Evolutionary conservation across 1,140 invertebrate genomes (phyloP), one percentile per base, ranked within the genome.

Genomic region (Meloidogyne floridensis): DNA sequence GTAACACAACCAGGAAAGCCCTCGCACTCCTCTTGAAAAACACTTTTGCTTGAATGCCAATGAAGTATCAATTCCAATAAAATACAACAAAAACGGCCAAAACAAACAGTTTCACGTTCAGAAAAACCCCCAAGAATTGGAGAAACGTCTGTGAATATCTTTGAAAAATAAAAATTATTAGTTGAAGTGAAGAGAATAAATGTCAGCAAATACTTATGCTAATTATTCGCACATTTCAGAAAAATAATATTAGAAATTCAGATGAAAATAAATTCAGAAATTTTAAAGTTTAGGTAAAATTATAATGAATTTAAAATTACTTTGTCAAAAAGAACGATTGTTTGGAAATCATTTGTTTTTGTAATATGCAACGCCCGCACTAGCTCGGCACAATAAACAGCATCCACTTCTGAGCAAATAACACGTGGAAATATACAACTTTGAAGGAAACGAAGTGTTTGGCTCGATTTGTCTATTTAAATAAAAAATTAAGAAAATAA

Each of bases 91-190:
- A 99, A 98, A 87, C 95, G 92, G 1, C 97, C 97, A 91, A 98
- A 99, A 71, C 96, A 93, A 90, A 95, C 95, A 20, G 96, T 96
- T 92, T 99, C 97, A 90, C 97, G 97, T 91, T 99, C 97, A 69
- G 96, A 97, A 91, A 96, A 98, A 4, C 95, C 96, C 81, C 95
- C 96, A 79, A 99, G 94, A 20, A 96, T 95, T 91, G 97, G 97
- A 3, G 96, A 97, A 82, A 98, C 96, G 92, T 99, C 97, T 92
- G 95, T 98, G 91, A 98, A 98, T 82, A 98, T 93, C 95, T 97
- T 89, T n/a, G 47, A 47, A 6, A 47, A 47, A 47, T 47, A 47
- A 47, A 92, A 88, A 69, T 32, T 82, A 32, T 32, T 32, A 32
- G 32, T 32, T 32, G 32, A 32, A 32, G 32, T 32, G 32, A 32